A percentile compares a stretch with the other conserved stretches of the same genome.
Evolutionary conservation across 2,888 invertebrate species (phyloP).

Genomic region (Eupithecia vulgata): DNA sequence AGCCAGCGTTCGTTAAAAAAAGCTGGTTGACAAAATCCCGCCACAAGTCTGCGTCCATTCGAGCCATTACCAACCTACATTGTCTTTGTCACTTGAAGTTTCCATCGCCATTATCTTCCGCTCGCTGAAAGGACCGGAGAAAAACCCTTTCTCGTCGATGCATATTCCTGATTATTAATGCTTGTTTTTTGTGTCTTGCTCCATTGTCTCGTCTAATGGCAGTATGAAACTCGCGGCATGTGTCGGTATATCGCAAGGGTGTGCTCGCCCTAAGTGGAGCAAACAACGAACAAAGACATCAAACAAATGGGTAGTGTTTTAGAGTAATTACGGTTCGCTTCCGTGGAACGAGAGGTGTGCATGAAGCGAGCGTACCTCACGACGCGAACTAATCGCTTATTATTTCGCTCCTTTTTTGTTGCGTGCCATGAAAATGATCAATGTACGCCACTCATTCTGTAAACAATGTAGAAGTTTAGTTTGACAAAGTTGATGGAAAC

Average conservation of each 20-base stretch:
- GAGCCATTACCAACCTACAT: conserved; percentile 61
- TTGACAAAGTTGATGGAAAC: conserved; percentile 56
- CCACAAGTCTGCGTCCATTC: conserved; percentile 54
- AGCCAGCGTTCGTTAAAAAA: conserved; percentile 26
- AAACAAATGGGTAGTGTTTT: conserved; percentile 84
- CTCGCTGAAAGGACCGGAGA: conserved; percentile 62
- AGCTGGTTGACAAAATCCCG: conserved; percentile 32
- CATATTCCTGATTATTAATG: conserved; percentile 83
- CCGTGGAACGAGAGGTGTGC: conserved; percentile 80
- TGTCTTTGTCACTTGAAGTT: conserved; percentile 69
- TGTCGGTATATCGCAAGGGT: conserved; percentile 78
- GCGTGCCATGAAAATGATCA: conserved; percentile 69
- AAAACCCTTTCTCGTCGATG: conserved; percentile 70
- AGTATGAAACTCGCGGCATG: conserved; percentile 76
- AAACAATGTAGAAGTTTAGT: conserved; percentile 58
- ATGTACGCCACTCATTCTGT: conserved; percentile 60
- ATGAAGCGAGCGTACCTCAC: conserved; percentile 61
- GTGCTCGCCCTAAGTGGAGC: conserved; percentile 81
- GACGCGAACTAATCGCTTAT: conserved; percentile 71
- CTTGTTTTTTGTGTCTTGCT: conserved; percentile 78
- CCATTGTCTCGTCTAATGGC: conserved; percentile 78
- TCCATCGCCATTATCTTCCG: conserved; percentile 68
- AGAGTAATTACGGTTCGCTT: conserved; percentile 83
- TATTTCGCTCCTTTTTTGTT: conserved; percentile 68
- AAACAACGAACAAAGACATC: conserved; percentile 84